Conservation (phyloP, 1,140 invertebrate species). For the Penaeus chinensis region DNA sequence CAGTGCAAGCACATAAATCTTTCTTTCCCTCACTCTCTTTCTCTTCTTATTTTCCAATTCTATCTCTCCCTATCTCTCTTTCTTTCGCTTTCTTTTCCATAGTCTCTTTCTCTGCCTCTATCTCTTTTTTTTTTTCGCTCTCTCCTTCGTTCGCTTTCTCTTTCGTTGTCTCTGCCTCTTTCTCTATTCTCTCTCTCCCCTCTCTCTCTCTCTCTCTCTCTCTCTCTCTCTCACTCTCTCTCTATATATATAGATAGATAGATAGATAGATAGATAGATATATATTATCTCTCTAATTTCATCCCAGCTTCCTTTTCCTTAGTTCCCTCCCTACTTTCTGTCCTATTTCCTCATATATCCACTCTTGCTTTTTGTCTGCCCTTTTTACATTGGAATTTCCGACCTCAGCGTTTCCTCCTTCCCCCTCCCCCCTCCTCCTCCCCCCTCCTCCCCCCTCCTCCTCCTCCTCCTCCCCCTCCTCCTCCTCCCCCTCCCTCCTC, state of each 20-base stretch:
- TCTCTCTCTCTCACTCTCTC: not conserved
- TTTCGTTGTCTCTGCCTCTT: not conserved
- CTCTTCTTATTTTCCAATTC: not conserved
- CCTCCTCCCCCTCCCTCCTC: no score
- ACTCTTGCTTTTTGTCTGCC: no score
- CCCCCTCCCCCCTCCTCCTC: no score
- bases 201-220: not conserved
- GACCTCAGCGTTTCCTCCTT: no score
- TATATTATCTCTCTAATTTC: not conserved
- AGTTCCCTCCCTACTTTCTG: not conserved
- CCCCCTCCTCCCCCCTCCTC: no score
- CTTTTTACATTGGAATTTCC: no score
- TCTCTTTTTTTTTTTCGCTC: not conserved
- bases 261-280: not conserved
- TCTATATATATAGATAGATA: not conserved
- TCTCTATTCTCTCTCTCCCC: not conserved
- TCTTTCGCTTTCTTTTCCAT: constrained; percentile 18
- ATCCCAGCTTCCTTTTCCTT: not conserved
- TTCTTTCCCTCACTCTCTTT: not conserved
- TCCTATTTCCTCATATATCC: no score
- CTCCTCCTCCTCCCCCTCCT: no score
- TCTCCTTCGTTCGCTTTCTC: not conserved
- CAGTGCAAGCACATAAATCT: no score
- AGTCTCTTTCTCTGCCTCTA: constrained; percentile 6
- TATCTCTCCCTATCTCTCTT: constrained; percentile 10